phyloP scores from a whole-genome alignment of 2,113 vertebrate genomes.

The Peromyscus maniculatus region DNA sequence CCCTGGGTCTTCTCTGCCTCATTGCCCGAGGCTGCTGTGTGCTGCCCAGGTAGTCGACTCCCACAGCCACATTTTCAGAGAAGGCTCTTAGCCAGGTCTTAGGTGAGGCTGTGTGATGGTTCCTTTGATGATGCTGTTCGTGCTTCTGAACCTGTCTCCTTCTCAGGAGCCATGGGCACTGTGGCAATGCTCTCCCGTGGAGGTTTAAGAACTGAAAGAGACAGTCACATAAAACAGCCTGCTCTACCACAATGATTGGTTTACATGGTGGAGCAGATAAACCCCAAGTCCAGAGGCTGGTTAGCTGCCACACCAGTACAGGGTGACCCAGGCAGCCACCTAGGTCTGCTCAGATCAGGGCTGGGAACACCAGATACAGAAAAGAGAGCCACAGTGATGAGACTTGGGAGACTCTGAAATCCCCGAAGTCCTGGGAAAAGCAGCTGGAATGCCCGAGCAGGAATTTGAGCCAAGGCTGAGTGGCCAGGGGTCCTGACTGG shows the following conservation, averaged over 20 bases:
- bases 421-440: neutral
- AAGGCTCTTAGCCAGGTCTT: neutral
- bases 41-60: neutral
- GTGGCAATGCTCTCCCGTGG: accelerated
- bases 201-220: neutral
- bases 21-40: neutral
- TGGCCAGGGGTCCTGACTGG: neutral
- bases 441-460: neutral
- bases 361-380: no score
- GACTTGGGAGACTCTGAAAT: neutral
- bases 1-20: neutral
- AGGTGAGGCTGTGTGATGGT: neutral
- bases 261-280: no score
- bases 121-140: accelerated
- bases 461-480: neutral
- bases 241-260: no score
- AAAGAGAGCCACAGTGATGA: neutral
- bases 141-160: neutral
- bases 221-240: neutral
- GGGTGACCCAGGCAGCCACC: neutral
- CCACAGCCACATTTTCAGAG: accelerated
- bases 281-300: neutral
- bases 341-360: no score
- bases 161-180: accelerated
- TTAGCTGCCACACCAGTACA: neutral